phyloP scores from a whole-genome alignment of 2,113 vertebrate genomes.

The Oreocharis arfaki region DNA sequence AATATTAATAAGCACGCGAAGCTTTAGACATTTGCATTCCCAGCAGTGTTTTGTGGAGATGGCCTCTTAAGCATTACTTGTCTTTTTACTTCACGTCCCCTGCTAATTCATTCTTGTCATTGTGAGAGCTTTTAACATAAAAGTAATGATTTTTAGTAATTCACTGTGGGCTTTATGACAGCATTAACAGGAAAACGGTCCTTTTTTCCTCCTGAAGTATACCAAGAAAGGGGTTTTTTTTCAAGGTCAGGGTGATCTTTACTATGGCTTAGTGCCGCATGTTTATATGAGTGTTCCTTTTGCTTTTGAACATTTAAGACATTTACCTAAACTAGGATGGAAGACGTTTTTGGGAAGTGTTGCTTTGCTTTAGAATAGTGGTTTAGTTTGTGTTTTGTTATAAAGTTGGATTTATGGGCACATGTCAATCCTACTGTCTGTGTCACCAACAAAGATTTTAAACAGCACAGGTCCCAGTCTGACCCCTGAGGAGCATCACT shows the following conservation, averaged over 20 bases:
- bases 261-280: background rate
- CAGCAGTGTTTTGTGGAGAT: background rate
- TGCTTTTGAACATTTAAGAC: background rate
- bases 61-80: background rate
- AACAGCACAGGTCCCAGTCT: background rate
- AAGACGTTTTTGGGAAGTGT: background rate
- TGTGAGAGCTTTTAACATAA: constrained; percentile 12
- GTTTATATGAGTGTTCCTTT: background rate
- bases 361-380: background rate
- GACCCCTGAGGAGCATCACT: no score
- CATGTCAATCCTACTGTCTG: no score
- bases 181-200: background rate
- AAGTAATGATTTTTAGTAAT: constrained; percentile 11
- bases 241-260: background rate
- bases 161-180: background rate
- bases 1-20: background rate
- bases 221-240: background rate
- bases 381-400: background rate
- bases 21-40: background rate
- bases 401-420: background rate
- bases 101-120: constrained; percentile 25
- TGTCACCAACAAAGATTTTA: background rate
- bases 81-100: background rate
- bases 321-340: background rate
- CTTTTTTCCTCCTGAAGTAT: background rate